Percentiles rank a stretch among this genome's conserved stretches.
Conservation (phyloP, 2,797 vertebrate genomes). For the Tympanoctomys barrerae region DNA sequence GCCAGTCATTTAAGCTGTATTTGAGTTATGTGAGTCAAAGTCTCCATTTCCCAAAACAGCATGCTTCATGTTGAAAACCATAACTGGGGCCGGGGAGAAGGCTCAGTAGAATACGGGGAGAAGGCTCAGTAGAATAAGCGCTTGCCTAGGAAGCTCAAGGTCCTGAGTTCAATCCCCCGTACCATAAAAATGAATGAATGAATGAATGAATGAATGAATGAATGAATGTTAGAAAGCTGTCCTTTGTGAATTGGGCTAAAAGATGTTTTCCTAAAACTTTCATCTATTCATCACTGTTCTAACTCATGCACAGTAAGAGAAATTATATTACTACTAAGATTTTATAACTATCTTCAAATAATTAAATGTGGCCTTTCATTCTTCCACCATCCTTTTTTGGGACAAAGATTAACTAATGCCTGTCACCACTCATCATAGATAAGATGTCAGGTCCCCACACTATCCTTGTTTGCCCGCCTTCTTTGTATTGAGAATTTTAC, state of each 20-base stretch:
- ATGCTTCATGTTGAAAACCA: background rate
- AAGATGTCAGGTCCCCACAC: background rate
- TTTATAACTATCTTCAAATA: background rate
- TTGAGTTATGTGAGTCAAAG: background rate
- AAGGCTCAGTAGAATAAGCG: too few relatives aligned
- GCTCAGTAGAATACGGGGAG: too few relatives aligned
- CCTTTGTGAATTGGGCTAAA: background rate
- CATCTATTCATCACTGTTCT: background rate
- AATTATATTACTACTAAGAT: background rate
- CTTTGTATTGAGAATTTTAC: constrained; percentile 38
- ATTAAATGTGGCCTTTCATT: constrained; percentile 23
- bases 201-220: too few relatives aligned
- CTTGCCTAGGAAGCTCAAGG: too few relatives aligned
- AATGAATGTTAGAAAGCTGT: background rate
- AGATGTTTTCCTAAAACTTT: background rate
- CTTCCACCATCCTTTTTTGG: background rate
- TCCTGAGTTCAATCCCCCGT: too few relatives aligned
- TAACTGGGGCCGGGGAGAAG: too few relatives aligned
- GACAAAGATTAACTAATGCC: background rate
- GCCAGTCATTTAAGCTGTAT: background rate
- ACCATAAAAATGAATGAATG: too few relatives aligned
- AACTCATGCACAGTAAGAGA: background rate
- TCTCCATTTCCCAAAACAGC: background rate
- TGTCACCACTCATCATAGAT: background rate
- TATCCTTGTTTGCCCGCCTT: constrained; percentile 16